phyloP scores from a whole-genome alignment of 2,113 vertebrate genomes.

The Corydoras maculifer region DNA sequence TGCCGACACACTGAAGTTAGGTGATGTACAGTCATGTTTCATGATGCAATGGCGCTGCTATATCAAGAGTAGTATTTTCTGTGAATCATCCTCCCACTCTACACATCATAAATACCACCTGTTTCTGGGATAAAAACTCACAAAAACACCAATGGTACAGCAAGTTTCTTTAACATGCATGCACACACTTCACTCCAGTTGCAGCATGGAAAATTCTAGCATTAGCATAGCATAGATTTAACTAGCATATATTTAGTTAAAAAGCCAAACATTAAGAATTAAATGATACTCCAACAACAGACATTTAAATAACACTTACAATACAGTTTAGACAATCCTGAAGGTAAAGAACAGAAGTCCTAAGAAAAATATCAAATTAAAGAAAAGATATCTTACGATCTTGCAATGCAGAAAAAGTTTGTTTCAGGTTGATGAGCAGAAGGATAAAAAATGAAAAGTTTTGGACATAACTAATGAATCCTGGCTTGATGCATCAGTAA shows the following conservation, averaged over 20 bases:
- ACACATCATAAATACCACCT: constrained; percentile 46
- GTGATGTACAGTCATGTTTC: constrained; percentile 34
- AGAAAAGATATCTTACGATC: no score
- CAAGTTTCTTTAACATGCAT: constrained; percentile 37
- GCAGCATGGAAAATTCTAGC: constrained; percentile 22
- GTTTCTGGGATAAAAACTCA: constrained; percentile 29
- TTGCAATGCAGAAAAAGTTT: no score
- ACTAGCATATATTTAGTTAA: background rate
- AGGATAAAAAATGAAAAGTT: no score
- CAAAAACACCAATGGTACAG: constrained; percentile 19
- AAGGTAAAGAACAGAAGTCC: no score
- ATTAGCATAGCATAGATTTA: background rate
- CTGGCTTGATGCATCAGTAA: no score
- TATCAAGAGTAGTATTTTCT: constrained; percentile 24
- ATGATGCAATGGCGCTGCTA: constrained; percentile 37
- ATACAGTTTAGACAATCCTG: no score
- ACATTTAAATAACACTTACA: no score
- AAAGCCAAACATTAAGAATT: background rate
- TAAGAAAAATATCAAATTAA: no score
- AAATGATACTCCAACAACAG: no score
- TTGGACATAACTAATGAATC: no score
- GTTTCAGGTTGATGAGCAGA: no score
- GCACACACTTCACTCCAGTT: constrained; percentile 21
- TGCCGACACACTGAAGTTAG: constrained; percentile 14
- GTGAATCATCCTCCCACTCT: constrained; percentile 50